Base-by-base conservation (phyloP, 2,113 vertebrate species). In the Tapirus terrestris region DNA sequence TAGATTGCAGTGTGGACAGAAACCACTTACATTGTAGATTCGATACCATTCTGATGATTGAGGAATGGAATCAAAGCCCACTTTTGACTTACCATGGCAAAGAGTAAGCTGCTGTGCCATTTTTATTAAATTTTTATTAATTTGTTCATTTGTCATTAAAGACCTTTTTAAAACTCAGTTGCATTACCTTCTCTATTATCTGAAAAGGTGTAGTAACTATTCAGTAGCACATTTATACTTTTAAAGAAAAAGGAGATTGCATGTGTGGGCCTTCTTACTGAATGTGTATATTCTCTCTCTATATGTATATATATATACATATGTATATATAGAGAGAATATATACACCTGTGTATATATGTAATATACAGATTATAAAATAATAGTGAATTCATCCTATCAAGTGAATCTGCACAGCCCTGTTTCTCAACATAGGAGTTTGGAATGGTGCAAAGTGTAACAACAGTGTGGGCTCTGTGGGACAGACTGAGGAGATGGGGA, bases 1-100 rank as follows among this genome's bases (percentile, higher is more conserved):
- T 96, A 94, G 87, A 94, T 97, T 97, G 96, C 97, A 97, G 11
- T 81, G 53, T 94, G 92, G 80, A 97, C 89, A 88, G 95, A 98
- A 96, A 81, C 60, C 90, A 96, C 95, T 96, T 94, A 98, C 0
- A 43, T 60, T 82, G 96, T 91, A 96, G 83, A 96, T 88, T 96
- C 45, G 21, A 94, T 96, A 97, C 92, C 97, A 90, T 72, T 84
- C 70, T 92, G 53, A 87, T 97, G 92, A 94, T 33, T 96, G 92
- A 96, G 60, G 48, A 75, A 90, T 45, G 87, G 65, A 96, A 95
- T n/a, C 10, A 27, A 97, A 97, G 56, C 43, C 77, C 33, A 85
- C 43, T 61, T 89, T 95, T 67, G 51, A 90, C 56, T 67, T 73
- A 76, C 6, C 36, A 60, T 65, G 56, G 68, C 53, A 87, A 89